Evolutionary conservation across 2,888 invertebrate genomes (phyloP).

Genomic region (Mantis religiosa): DNA sequence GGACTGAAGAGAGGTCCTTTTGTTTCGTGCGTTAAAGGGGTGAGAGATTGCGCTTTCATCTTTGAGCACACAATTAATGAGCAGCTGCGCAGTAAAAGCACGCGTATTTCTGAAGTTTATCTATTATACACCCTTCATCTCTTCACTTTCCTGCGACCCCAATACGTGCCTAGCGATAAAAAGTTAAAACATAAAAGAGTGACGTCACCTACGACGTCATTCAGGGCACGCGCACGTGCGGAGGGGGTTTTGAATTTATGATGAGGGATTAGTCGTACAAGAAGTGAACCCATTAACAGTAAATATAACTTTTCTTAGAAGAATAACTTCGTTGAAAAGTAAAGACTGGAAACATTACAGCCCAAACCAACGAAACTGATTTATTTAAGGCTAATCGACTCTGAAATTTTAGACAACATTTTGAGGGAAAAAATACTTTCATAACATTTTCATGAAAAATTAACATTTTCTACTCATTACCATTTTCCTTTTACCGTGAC

Average conservation of each 20-base stretch:
- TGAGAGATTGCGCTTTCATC: not conserved
- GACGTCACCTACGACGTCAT: not conserved
- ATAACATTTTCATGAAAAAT: too few relatives aligned
- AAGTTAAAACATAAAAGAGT: not conserved
- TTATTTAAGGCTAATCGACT: too few relatives aligned
- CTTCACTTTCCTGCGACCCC: not conserved
- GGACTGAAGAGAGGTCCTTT: not conserved
- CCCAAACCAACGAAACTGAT: too few relatives aligned
- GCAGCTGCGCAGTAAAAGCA: not conserved
- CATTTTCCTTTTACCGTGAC: too few relatives aligned
- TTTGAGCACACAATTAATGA: not conserved
- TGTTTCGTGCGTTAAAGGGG: not conserved
- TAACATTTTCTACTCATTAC: too few relatives aligned
- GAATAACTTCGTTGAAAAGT: too few relatives aligned
- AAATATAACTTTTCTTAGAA: too few relatives aligned
- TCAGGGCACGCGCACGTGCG: not conserved
- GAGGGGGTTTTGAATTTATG: not conserved
- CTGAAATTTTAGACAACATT: too few relatives aligned
- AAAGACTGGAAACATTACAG: too few relatives aligned
- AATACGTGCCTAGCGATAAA: not conserved
- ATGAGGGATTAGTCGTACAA: not conserved
- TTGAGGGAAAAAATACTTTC: too few relatives aligned
- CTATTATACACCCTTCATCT: not conserved
- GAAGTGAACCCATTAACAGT: too few relatives aligned
- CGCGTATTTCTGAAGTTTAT: not conserved